Conservation (phyloP, 1,140 invertebrate genomes). For the Neuroterus valhalla region DNA sequence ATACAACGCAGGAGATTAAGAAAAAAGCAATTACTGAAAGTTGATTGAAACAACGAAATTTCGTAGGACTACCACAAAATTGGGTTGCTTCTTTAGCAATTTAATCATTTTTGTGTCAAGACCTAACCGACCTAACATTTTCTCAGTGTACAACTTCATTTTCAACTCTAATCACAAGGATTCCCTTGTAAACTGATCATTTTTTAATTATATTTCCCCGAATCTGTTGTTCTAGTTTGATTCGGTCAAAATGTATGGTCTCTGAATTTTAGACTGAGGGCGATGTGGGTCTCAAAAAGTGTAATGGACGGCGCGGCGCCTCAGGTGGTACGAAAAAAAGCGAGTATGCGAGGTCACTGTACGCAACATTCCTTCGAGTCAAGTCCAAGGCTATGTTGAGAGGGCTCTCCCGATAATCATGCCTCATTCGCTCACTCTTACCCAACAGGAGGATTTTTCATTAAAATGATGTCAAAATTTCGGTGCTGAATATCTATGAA, state of each 20-base stretch:
- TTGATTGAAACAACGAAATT: no score
- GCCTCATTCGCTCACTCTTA: constrained; percentile 40
- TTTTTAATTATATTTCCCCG: no score
- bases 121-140: no score
- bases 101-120: no score
- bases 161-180: no score
- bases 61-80: no score
- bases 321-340: constrained; percentile 44
- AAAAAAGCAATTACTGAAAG: no score
- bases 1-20: no score
- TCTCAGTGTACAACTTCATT: no score
- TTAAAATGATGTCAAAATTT: neutral
- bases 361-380: constrained; percentile 69
- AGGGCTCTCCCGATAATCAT: constrained; percentile 49
- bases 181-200: no score
- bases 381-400: constrained; percentile 68
- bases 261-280: constrained; percentile 19
- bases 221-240: no score
- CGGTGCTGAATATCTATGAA: neutral
- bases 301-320: constrained; percentile 47
- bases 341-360: constrained; percentile 65
- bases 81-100: no score
- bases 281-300: constrained; percentile 43
- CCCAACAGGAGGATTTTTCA: constrained; percentile 21
- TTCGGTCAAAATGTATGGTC: neutral